Evolutionary conservation across 2,888 invertebrate species (phyloP), one percentile per base, ranked within the genome.

Genomic region (Trachelus stipa): DNA sequence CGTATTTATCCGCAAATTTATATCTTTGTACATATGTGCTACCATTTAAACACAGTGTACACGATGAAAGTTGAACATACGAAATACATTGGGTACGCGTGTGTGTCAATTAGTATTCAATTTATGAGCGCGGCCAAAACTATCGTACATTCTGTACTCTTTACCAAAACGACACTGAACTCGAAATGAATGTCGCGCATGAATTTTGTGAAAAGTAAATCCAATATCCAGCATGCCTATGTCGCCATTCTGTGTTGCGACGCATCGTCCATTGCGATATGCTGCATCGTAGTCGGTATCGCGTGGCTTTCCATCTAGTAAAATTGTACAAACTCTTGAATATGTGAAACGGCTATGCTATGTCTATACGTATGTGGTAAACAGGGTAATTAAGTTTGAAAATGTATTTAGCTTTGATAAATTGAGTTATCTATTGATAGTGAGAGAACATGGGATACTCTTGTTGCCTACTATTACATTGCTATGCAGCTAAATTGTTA

Each of bases 1-100:
- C 87, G 86, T 89, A 90, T 89, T 89, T 88, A 90, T 88, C 87
- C 86, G 83, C 78, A 83, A 89, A 89, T 89, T 89, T 89, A 89
- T 89, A 87, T 85, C 85, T 81, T 82, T 79, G 84, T 88, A 86
- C 87, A 87, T 86, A 88, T 87, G 87, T 83, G 86, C 84, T 82
- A 80, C 77, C 80, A 82, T 87, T 88, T 85, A 85, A 87, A 87
- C 85, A 83, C 83, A 79, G 77, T 69, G 35, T 40, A 71, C 40
- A 74, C 85, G 83, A 85, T 83, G 85, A 88, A 88, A 88, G 87
- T 87, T 85, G 81, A 86, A 83, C 84, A 80, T 83, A 83, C 86
- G 87, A 87, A 87, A 88, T 86, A 87, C 84, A 87, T 84, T 83
- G 80, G 80, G 79, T 76, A 74, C 77, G 84, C 82, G 82, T 84